Evolutionary conservation across 2,888 invertebrate genomes (phyloP).

Genomic region (Calameuta idolon): DNA sequence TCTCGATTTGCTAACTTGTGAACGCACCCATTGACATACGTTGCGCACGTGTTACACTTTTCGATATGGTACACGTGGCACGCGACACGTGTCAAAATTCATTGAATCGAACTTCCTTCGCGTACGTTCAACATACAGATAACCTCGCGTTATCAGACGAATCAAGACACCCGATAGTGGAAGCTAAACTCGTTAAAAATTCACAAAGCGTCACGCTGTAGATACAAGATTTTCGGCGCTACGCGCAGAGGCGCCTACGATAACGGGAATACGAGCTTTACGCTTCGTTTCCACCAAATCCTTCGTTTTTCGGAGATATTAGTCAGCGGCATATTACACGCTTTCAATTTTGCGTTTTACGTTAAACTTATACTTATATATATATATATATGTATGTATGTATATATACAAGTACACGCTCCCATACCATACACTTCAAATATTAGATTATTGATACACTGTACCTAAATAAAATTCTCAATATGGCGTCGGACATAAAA

Average conservation of each 20-base stretch:
- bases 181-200: no score
- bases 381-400: not conserved
- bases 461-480: not conserved
- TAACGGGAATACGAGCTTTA: no score
- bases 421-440: not conserved
- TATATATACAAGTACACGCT: not conserved
- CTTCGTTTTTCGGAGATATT: no score
- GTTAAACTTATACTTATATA: not conserved
- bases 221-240: no score
- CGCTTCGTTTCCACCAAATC: no score
- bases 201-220: no score
- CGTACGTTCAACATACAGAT: not conserved
- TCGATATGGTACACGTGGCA: not conserved
- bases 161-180: not conserved
- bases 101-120: not conserved
- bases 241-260: no score
- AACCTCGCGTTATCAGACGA: not conserved
- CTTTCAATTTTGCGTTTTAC: not conserved
- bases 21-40: not conserved
- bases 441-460: not conserved
- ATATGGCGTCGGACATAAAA: not conserved
- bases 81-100: not conserved
- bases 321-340: not conserved
- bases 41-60: not conserved
- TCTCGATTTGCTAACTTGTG: not conserved